These are phyloP conservation scores for Melanotaenia pygmaea DNA, from an alignment of 2,797 vertebrate genomes.

Conservation along the genomic window DNA sequence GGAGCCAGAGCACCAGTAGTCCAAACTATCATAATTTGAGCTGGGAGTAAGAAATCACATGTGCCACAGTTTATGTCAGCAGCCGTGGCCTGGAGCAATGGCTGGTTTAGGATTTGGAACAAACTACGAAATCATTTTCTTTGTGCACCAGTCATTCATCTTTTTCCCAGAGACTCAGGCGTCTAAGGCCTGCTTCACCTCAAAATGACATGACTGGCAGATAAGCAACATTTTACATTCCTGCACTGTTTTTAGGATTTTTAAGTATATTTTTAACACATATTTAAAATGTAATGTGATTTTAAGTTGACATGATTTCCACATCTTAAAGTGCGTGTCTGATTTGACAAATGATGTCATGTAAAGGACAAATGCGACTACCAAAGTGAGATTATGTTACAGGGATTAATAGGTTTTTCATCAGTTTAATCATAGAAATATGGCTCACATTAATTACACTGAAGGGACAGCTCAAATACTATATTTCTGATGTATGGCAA, in stretches of 20 bases:
- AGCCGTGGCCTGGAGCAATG: conserved; percentile 69
- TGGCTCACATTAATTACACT: conserved; percentile 25
- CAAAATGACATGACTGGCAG: conserved; percentile 74
- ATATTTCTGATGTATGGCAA: conserved; percentile 19
- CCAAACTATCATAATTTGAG: conserved; percentile 75
- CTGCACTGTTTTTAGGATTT: conserved; percentile 34
- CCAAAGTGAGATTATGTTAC: conserved; percentile 48
- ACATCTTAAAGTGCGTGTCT: conserved; percentile 50
- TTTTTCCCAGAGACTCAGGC: conserved; percentile 74
- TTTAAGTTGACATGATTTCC: conserved; percentile 59
- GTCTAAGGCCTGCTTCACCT: conserved; percentile 78
- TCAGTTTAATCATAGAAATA: conserved; percentile 44
- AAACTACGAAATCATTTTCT: conserved; percentile 81
- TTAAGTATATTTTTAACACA: conserved; percentile 39
- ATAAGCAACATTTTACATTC: conserved; percentile 73
- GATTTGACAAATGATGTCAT: conserved; percentile 60
- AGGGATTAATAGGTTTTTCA: conserved; percentile 52
- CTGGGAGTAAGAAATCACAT: conserved; percentile 77
- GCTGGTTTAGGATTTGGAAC: conserved; percentile 75
- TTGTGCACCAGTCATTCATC: conserved; percentile 78
- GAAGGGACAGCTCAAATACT: conserved; percentile 7
- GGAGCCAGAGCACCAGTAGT: conserved; percentile 71
- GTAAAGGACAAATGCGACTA: conserved; percentile 56
- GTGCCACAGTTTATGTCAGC: conserved; percentile 80
- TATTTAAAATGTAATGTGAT: conserved; percentile 65